Evolutionary conservation across 37 sponge, comb jelly and placozoan genomes (phyloP).

Genomic region (Dysidea cf. avara): DNA sequence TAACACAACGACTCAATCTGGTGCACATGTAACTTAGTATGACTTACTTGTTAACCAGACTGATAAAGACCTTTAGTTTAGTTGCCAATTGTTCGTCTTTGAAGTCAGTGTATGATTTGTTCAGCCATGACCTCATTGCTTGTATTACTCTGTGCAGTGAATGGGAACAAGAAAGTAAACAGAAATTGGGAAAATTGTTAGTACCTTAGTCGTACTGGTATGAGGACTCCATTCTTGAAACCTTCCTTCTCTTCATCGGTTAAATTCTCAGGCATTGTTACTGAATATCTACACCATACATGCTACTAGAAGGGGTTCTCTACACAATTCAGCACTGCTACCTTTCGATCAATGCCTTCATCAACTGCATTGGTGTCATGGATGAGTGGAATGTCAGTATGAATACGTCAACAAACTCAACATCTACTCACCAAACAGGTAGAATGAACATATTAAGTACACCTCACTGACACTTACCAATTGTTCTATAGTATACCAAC

Average conservation of each 20-base stretch:
- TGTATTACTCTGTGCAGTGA: constrained; percentile 51
- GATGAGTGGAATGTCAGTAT: constrained; percentile 63
- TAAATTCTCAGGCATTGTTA: constrained; percentile 26
- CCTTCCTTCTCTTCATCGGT: constrained; percentile 32
- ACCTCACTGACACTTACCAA: constrained; percentile 68
- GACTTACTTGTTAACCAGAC: constrained; percentile 38
- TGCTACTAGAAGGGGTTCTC: neutral
- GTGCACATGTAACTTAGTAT: neutral
- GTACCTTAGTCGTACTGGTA: constrained; percentile 74
- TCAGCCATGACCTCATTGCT: constrained; percentile 59
- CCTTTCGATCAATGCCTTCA: constrained; percentile 63
- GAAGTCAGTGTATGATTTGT: constrained; percentile 58
- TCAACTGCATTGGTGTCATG: constrained; percentile 51
- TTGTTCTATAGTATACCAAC: constrained; percentile 50
- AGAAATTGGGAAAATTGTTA: neutral
- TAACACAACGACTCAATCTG: neutral
- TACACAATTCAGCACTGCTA: too few species aligned
- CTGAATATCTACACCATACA: constrained; percentile 38
- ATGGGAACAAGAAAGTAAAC: neutral
- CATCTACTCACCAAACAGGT: too few species aligned
- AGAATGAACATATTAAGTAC: too few species aligned
- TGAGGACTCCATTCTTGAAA: constrained; percentile 45
- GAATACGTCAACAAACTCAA: constrained; percentile 66
- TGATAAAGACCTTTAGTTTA: constrained; percentile 42
- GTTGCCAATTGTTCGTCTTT: constrained; percentile 14